Percentiles rank a stretch among this genome's conserved stretches.
These are phyloP conservation scores for Melieria omissa DNA, from an alignment of 2,888 invertebrate genomes.

Conservation along the genomic window DNA sequence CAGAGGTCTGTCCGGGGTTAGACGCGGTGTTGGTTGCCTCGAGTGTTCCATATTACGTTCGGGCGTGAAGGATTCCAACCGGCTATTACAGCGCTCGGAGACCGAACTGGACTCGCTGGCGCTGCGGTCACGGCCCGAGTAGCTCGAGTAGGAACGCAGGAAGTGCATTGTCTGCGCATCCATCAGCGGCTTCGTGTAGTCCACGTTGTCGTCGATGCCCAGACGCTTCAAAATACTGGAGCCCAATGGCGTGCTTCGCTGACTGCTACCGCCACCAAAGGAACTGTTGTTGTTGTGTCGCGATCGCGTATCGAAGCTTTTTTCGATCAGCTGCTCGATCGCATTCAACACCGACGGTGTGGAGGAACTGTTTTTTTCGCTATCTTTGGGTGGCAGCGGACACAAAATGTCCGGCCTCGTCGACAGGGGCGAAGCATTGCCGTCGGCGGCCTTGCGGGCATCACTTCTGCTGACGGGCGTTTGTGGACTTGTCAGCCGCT, in stretches of 20 bases:
- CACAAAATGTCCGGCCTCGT: constrained; percentile 52
- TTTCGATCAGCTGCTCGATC: constrained; percentile 95
- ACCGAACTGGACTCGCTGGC: constrained; percentile 90
- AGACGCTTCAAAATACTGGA: constrained; percentile 90
- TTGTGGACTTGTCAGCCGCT: constrained; percentile 69
- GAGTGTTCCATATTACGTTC: constrained; percentile 69
- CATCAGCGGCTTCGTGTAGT: constrained; percentile 90
- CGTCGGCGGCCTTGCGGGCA: constrained; percentile 71
- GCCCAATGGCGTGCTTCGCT: constrained; percentile 80
- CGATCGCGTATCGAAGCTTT: constrained; percentile 91
- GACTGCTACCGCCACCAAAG: constrained; percentile 63
- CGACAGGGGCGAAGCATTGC: constrained; percentile 66
- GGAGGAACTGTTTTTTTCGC: constrained; percentile 70
- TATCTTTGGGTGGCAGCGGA: constrained; percentile 68
- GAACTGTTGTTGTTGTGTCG: constrained; percentile 68
- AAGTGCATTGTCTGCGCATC: constrained; percentile 89
- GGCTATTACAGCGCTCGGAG: constrained; percentile 82
- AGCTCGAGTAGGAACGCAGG: constrained; percentile 77
- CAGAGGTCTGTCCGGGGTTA: constrained; percentile 69
- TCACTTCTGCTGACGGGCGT: constrained; percentile 71
- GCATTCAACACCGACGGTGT: constrained; percentile 94
- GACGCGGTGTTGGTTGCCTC: constrained; percentile 65
- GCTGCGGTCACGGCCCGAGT: constrained; percentile 80
- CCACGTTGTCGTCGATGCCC: constrained; percentile 93
- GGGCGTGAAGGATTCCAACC: constrained; percentile 84